Conservation (phyloP, 1,140 invertebrate genomes). For the Eufriesea mexicana region DNA sequence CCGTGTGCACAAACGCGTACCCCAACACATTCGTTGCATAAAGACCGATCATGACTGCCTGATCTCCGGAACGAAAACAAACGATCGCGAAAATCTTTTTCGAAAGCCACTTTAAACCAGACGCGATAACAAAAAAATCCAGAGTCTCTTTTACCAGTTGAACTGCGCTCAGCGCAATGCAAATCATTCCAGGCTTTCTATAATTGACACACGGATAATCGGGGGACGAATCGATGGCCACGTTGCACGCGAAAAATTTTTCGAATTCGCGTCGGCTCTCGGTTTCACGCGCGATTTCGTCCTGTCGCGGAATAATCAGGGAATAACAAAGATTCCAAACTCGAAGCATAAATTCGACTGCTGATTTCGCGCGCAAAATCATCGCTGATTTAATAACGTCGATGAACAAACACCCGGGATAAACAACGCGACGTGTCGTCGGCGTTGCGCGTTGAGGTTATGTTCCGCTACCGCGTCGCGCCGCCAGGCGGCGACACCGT, state of each 20-base stretch:
- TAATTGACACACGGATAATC: conserved; percentile 28
- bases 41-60: too few species aligned
- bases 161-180: neutral
- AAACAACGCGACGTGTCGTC: neutral
- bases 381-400: too few species aligned
- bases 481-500: neutral
- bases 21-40: too few species aligned
- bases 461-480: too few species aligned
- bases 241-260: neutral
- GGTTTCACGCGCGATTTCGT: conserved; percentile 20
- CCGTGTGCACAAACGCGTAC: too few species aligned
- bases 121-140: neutral
- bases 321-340: neutral
- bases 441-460: neutral
- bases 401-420: neutral
- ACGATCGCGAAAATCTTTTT: neutral
- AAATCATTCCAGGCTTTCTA: conserved; percentile 2
- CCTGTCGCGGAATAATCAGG: neutral
- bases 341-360: conserved; percentile 17
- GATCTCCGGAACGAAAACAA: too few species aligned
- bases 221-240: neutral
- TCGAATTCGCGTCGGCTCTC: neutral
- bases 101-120: neutral
- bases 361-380: conserved; percentile 19
- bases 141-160: neutral